Evolutionary conservation across 2,797 vertebrate genomes (phyloP), one percentile per base, ranked within the genome.

Genomic region (Spea hammondii): DNA sequence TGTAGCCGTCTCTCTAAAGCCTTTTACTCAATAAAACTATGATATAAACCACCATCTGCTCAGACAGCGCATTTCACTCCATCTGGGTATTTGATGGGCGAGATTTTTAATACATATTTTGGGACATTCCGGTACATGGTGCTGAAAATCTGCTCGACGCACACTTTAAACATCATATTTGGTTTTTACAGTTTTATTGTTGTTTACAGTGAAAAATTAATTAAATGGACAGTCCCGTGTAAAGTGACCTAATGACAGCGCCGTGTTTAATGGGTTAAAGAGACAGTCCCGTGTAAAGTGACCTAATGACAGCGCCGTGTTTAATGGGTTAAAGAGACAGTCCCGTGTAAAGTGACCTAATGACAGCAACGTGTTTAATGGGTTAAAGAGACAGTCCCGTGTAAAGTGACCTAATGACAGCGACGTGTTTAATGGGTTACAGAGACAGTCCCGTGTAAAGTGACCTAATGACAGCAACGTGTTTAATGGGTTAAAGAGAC

Each of bases 41-140:
- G 80, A 82, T 77, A 82, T 74, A 77, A 82, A 82, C 55, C 80
- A 69, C 80, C 80, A 82, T 82, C 80, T 82, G 80, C 69, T 82
- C 75, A 60, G 65, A 10, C 65, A 51, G 69, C 80, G 74, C 65
- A 68, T 82, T 78, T 51, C 65, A 64, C 65, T 82, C 80, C 80
- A 82, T 82, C 80, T 82, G 80, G 75, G 80, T 72, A 70, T 78
- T 78, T 82, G 77, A 82, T 62, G 65, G 65, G 74, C 75, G 70
- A 4, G 70, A 48, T 69, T 82, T 81, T 82, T 78, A 82, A 77
- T 82, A 82, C 70, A 77, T 68, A 77, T 78, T 82, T 73, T 67
- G 70, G 45, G 71, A 78, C 64, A 73, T 82, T 82, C 72, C 65
- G n/a, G 54, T 13, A 48, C 70, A 77, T 69, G 68, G 77, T 64